These are phyloP conservation scores for Dendropsophus ebraccatus DNA, from an alignment of 2,113 vertebrate genomes.

Conservation along the genomic window DNA sequence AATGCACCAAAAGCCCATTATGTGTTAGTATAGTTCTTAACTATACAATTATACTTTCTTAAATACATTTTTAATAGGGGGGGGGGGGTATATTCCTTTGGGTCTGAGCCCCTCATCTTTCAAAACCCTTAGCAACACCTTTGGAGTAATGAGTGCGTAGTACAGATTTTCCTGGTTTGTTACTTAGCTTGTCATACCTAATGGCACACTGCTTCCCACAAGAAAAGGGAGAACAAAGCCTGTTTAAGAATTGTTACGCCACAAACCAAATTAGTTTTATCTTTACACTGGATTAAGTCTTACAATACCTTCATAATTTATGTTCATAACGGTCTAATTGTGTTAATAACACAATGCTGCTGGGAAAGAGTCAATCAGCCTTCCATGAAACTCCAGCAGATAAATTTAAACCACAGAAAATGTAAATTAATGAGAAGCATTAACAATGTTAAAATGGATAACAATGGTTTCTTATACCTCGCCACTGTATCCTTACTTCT, in stretches of 20 bases:
- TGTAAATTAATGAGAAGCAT: constrained; percentile 7
- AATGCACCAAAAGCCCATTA: too few relatives aligned
- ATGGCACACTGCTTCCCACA: not conserved
- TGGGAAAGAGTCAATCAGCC: constrained; percentile 24
- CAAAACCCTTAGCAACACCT: too few relatives aligned
- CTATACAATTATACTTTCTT: too few relatives aligned
- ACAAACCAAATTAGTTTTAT: constrained; percentile 26
- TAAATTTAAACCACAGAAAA: constrained; percentile 14
- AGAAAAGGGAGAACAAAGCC: not conserved
- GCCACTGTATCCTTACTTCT: not conserved
- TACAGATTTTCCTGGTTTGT: too few relatives aligned
- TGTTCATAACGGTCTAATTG: constrained; percentile 28
- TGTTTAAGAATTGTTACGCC: constrained; percentile 6
- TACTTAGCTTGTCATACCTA: not conserved
- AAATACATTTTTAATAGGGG: too few relatives aligned
- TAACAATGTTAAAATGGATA: not conserved
- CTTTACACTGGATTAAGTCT: constrained; percentile 11
- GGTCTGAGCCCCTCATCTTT: too few relatives aligned
- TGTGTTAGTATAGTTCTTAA: too few relatives aligned
- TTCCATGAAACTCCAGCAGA: constrained; percentile 33
- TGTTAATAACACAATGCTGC: constrained; percentile 21
- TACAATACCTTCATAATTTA: constrained; percentile 39
- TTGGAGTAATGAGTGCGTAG: too few relatives aligned
- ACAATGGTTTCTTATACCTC: not conserved
- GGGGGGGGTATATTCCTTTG: too few relatives aligned